Base-by-base conservation (phyloP, 2,113 vertebrate genomes). In the Benitochromis conjunctus region DNA sequence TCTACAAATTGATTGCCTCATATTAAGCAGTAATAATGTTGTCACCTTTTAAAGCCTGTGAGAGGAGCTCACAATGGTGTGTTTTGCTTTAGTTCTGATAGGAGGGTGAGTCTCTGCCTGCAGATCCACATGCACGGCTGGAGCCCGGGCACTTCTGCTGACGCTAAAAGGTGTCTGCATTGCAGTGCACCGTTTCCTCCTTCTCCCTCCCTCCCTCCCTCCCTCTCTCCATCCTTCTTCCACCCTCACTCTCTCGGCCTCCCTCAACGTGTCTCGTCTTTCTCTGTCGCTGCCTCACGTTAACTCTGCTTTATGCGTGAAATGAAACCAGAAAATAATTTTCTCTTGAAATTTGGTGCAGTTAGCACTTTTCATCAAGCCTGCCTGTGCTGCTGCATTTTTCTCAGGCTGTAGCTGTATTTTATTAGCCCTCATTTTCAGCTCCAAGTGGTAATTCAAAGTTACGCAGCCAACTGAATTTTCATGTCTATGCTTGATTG, bases 151-250 rank as follows among this genome's bases (percentile, higher is more conserved):
- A 56, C 86, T 89, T 89, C 58, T 91, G 86, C 92, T 88, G 82
- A 91, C 48, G 60, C 88, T 84, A 77, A 90, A 93, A 93, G 85
- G 92, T 90, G 93, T 94, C 94, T 95, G 94, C 94, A 95, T 92
- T 95, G 94, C 95, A 91, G 95, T 92, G 89, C 57, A 76, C 64
- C 48, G 56, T 51, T 78, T 18, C 84, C 64, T 57, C 41, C 80
- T 62, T 53, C 55, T 19, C 85, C 26, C 74, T 5, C 64, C 71
- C 60, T 46, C 62, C 38, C 14, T n/a, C 57, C 19, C 29, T n/a
- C 64, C 69, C 11, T 43, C 60, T 8, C 38, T 24, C 76, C 48
- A 19, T 31, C 74, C 77, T 11, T 51, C 43, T 54, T 46, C 13
- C 58, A 3, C 55, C 79, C 53, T 51, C 60, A 2, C 16, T 53